Evolutionary conservation across 2,797 vertebrate genomes (phyloP).

Genomic region (Fistularia commersonii): DNA sequence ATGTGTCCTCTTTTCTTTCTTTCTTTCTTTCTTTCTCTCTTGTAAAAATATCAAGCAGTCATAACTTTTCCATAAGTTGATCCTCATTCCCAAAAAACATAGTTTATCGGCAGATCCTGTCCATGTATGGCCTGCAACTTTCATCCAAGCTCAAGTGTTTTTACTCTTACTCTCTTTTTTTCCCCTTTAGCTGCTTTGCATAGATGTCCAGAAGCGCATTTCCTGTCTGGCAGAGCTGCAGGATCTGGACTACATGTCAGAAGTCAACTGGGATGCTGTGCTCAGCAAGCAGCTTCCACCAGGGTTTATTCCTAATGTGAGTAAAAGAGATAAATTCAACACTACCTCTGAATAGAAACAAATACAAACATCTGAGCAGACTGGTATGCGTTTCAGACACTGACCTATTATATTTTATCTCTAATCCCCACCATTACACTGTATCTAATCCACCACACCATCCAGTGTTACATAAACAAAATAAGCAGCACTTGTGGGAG

Average conservation of each 20-base stretch:
- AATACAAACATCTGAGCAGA: constrained; percentile 13
- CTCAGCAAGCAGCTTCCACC: constrained; percentile 86
- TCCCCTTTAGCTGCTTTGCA: constrained; percentile 82
- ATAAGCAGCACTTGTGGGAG: neutral
- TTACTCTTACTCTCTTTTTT: constrained; percentile 25
- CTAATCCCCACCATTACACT: neutral
- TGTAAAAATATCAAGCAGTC: neutral
- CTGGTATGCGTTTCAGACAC: neutral
- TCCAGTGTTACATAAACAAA: constrained; percentile 2
- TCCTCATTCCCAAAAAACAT: constrained; percentile 42
- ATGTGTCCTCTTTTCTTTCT: neutral
- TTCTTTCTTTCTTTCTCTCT: no score
- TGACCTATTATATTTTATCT: neutral
- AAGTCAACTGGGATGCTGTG: constrained; percentile 91
- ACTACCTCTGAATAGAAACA: neutral
- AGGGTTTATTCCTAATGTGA: constrained; percentile 90
- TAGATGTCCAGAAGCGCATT: constrained; percentile 83
- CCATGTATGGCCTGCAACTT: constrained; percentile 10
- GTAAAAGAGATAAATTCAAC: constrained; percentile 39
- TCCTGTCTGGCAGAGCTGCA: constrained; percentile 87
- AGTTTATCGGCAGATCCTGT: constrained; percentile 18
- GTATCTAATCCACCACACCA: no score
- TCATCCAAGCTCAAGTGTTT: constrained; percentile 10
- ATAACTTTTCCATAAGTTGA: constrained; percentile 4
- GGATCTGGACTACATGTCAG: constrained; percentile 81